These are phyloP conservation scores for Oasisia sp. DNA, from an alignment of 2,888 invertebrate species.

Conservation along the genomic window DNA sequence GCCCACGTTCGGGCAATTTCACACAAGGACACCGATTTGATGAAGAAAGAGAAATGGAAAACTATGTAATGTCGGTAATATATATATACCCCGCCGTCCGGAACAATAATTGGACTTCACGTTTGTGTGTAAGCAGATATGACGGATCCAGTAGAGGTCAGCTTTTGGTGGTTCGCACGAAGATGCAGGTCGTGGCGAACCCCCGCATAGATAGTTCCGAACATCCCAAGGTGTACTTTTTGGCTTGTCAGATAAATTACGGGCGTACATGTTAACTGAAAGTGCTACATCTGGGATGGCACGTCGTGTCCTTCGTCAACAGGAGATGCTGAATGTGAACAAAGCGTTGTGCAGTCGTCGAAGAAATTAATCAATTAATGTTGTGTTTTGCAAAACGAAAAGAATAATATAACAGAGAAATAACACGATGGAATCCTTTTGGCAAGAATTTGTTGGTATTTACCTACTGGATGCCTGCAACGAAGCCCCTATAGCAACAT, in stretches of 20 bases:
- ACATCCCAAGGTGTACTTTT: neutral
- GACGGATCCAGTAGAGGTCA: neutral
- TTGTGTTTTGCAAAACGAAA: neutral
- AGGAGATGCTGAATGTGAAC: neutral
- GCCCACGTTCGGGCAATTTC: neutral
- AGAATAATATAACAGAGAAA: neutral
- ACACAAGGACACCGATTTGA: neutral
- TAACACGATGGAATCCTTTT: too few species aligned
- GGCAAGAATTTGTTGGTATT: too few species aligned
- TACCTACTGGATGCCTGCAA: too few species aligned
- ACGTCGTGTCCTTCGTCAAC: neutral
- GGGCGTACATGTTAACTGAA: neutral
- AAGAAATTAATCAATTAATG: neutral
- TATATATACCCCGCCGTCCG: neutral
- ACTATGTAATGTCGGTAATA: neutral
- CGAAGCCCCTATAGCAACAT: neutral
- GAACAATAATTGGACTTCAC: neutral
- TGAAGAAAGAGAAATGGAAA: neutral
- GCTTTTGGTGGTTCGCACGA: neutral
- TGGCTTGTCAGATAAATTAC: neutral
- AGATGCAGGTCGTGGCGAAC: neutral
- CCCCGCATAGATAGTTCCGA: neutral
- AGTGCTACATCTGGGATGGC: neutral
- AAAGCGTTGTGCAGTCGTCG: neutral
- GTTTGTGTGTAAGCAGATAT: neutral